Base-by-base conservation (phyloP, 2,113 vertebrate species). In the Chelonoidis abingdonii region DNA sequence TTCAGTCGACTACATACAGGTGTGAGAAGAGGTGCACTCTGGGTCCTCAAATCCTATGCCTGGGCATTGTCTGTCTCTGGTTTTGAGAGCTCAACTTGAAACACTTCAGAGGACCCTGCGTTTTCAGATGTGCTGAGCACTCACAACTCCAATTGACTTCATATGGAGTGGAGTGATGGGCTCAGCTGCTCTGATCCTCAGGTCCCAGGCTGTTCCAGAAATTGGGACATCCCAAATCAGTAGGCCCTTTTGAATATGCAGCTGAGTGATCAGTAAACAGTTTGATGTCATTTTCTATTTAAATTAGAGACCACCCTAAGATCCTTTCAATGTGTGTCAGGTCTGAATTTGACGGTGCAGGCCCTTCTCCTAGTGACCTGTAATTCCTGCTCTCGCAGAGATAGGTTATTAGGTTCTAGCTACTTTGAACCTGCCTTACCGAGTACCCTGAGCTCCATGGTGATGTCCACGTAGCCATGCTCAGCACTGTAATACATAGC, bases 401-500 rank as follows among this genome's bases (percentile, higher is more conserved):
- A 41, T 9, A 35, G 52, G 9, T 31, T 27, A 47, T 85, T 87
- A 22, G 1, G 0, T 1, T 11, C 75, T 44, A 12, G 5, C 6
- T 25, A 4, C 1, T 4, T 0, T 2, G 27, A 38, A 24, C 54
- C 19, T 16, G 16, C 19, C 97, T 97, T 98, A 99, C 99, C 99
- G 13, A 99, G 97, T 0, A 98, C 98, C 93, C 98, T 97, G 54
- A 99, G 99, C 98, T 99, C 99, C 99, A 99, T 99, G 97, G 99
- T 99, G 98, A 99, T 99, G 79, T 99, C 99, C 83, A 99, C 98
- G 12, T 99, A 99, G 90, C 99, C 99, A 0, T 99, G 99, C 97
- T 99, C 99, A 0, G 99, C 99, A 0, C 99, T 99, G 98, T 99
- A 99, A 96, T 99, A 99, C 97, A 99, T 99, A 89, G 99, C 99